Evolutionary conservation across 2,888 invertebrate genomes (phyloP).

Genomic region (Thereva nobilitata): DNA sequence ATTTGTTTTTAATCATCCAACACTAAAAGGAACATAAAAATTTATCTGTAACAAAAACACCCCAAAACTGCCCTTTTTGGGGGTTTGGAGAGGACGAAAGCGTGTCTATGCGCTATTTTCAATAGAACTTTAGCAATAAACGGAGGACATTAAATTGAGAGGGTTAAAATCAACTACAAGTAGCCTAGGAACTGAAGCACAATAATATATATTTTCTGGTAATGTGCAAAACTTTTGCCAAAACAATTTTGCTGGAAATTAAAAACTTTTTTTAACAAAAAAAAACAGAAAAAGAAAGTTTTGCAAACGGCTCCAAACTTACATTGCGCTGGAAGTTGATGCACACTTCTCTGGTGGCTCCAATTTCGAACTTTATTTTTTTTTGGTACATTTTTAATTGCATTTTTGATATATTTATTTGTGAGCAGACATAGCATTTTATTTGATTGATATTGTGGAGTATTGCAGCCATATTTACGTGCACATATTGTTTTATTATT

Average conservation of each 20-base stretch:
- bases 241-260: slow-evolving; percentile 16
- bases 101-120: neutral
- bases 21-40: no score
- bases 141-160: neutral
- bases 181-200: slow-evolving; percentile 8
- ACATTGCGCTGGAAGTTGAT: slow-evolving; percentile 50
- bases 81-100: neutral
- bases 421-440: neutral
- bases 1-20: no score
- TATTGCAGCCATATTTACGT: slow-evolving; percentile 43
- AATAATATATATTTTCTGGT: no score
- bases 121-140: no score
- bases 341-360: slow-evolving; percentile 50
- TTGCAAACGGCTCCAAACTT: slow-evolving; percentile 45
- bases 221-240: neutral
- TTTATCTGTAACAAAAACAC: no score
- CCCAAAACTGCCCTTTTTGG: no score
- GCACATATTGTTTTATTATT: slow-evolving; percentile 39
- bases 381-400: slow-evolving; percentile 29
- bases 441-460: slow-evolving; percentile 33
- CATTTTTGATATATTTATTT: slow-evolving; percentile 30
- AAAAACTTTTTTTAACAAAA: slow-evolving; percentile 13
- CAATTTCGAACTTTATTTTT: slow-evolving; percentile 49
- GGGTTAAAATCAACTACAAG: slow-evolving; percentile 20
- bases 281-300: slow-evolving; percentile 23